Conservation (phyloP, 2,797 vertebrate genomes). For the Pelochelys cantorii region DNA sequence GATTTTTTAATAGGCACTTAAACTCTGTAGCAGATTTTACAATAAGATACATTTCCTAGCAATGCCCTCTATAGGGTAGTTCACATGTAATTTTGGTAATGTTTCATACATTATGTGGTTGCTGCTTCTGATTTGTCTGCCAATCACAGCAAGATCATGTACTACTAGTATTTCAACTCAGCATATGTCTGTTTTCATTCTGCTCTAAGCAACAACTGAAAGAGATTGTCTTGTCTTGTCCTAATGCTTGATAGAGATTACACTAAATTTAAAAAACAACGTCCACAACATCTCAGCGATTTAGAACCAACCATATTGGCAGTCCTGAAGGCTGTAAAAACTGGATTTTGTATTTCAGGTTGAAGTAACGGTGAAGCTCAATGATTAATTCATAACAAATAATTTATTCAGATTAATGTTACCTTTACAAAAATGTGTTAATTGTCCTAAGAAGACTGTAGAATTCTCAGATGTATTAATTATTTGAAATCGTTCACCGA, state of each 20-base stretch:
- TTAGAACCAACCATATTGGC: neutral
- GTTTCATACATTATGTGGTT: neutral
- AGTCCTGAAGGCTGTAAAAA: neutral
- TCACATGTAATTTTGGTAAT: neutral
- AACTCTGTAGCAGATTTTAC: too few species aligned
- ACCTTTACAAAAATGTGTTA: neutral
- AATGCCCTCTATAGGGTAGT: too few species aligned
- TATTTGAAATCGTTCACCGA: neutral
- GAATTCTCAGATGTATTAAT: neutral
- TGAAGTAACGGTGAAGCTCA: neutral
- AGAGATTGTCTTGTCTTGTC: neutral
- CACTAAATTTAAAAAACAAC: conserved; percentile 6
- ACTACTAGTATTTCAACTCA: neutral
- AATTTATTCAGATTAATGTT: neutral
- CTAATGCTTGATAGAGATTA: neutral
- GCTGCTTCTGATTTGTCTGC: neutral
- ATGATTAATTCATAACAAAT: neutral
- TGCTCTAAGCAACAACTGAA: neutral
- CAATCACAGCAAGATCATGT: neutral
- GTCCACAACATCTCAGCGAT: neutral
- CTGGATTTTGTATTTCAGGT: neutral
- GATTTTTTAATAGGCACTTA: too few species aligned
- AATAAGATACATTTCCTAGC: too few species aligned
- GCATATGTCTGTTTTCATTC: neutral
- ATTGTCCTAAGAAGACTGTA: neutral